Evolutionary conservation across 2,888 invertebrate species (phyloP), one percentile per base, ranked within the genome.

Genomic region (Hypomecis punctinalis): DNA sequence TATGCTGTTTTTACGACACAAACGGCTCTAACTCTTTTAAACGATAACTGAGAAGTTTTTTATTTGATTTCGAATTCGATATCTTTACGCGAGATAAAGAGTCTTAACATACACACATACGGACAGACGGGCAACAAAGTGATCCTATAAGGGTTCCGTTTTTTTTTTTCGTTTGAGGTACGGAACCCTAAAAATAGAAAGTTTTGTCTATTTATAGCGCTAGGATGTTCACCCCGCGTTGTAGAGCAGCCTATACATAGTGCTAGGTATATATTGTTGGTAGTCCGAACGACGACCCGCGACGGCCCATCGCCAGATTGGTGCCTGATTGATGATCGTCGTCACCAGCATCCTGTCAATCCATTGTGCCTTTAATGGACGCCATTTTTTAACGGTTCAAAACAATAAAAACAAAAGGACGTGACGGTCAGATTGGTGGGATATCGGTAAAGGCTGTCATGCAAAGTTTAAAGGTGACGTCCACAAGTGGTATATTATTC

Each of bases 251-350:
- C 58, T 23, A 23, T 23, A 3, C 3, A 23, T 23, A 23, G 1
- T 3, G 23, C 23, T 23, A n/a, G n/a, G n/a, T n/a, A 23, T 23
- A 23, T 23, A 23, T 23, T 23, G 1, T 45, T 55, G 56, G 35
- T 54, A 45, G 55, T 33, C 37, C 37, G 70, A 61, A 43, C 70
- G 47, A 49, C 49, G 66, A 66, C 62, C 67, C 13, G 5, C 46
- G 60, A 54, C 68, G 59, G 66, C 63, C 71, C 64, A 68, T 68
- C 61, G 37, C 55, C n/a, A 9, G 67, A 72, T 66, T 63, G 66
- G 67, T 49, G 11, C 7, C 49, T 67, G 70, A 72, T 72, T 72
- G 71, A 72, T 72, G 68, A 40, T 23, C 43, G 65, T 64, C 64
- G 59, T 68, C 65, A 61, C 58, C 57, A 56, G 56, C 63, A 11